Percentiles rank a stretch among this genome's conserved stretches.
Conservation (phyloP, 37 sponge, comb jelly and placozoan genomes). For the Ianthella basta region DNA sequence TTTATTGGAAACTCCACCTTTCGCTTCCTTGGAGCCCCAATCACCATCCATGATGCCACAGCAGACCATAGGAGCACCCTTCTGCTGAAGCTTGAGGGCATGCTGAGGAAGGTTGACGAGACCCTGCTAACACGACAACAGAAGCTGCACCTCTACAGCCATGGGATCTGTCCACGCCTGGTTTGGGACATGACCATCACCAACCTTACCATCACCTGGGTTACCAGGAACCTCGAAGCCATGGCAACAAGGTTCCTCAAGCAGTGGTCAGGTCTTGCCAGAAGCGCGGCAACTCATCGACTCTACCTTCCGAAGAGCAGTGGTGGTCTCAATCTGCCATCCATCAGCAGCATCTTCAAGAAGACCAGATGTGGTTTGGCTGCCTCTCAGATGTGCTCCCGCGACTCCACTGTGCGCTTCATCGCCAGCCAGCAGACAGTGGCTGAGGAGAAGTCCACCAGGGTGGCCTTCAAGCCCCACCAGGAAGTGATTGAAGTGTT, state of each 20-base stretch:
- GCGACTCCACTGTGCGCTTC: conserved; percentile 19
- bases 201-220: conserved; percentile 27
- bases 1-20: conserved; percentile 1
- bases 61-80: background rate
- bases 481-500: background rate
- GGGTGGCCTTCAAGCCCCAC: conserved; percentile 21
- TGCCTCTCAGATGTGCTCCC: conserved; percentile 8
- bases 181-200: conserved; percentile 32
- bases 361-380: background rate
- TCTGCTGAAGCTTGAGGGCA: background rate
- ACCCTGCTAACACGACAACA: conserved; percentile 26
- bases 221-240: conserved; percentile 8
- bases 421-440: background rate
- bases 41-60: background rate
- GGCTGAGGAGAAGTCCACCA: background rate
- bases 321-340: conserved; percentile 39
- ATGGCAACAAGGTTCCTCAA: conserved; percentile 38
- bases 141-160: conserved; percentile 37
- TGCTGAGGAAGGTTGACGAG: conserved; percentile 27
- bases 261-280: conserved; percentile 34
- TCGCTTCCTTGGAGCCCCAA: conserved; percentile 31
- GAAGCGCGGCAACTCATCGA: background rate
- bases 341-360: conserved; percentile 6
- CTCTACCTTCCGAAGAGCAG: conserved; percentile 24
- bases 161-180: conserved; percentile 37